A percentile compares a stretch with the other conserved stretches of the same genome.
Conservation (phyloP, 2,113 vertebrate species). For the Apteryx mantelli region DNA sequence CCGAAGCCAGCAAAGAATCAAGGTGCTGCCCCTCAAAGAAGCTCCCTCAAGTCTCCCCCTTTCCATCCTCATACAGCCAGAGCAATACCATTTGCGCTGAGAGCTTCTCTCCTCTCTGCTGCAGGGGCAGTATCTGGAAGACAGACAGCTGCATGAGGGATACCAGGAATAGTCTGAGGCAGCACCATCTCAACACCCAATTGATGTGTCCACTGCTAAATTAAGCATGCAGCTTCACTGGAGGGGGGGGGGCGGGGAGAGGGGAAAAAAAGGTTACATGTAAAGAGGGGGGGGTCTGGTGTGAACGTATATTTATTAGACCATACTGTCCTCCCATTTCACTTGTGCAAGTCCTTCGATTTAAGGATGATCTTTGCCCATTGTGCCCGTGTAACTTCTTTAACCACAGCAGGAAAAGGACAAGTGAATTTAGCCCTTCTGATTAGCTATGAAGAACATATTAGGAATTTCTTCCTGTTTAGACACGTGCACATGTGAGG, state of each 20-base stretch:
- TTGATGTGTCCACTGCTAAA: constrained; percentile 42
- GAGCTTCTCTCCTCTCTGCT: not conserved
- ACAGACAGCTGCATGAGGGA: not conserved
- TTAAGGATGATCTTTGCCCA: not conserved
- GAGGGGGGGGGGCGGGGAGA: not conserved
- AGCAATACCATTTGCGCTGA: not conserved
- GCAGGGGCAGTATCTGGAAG: constrained; percentile 41
- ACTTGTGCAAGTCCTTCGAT: not conserved
- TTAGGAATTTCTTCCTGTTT: not conserved
- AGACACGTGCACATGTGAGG: not conserved
- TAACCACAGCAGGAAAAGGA: not conserved
- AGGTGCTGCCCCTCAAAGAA: not conserved
- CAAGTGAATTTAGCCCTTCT: not conserved
- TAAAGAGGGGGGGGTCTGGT: not conserved
- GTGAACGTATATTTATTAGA: not conserved
- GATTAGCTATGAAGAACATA: not conserved
- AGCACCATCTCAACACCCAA: not conserved
- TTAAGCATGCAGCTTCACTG: not conserved
- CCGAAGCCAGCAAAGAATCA: not conserved
- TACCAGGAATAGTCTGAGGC: constrained; percentile 29
- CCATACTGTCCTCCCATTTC: not conserved
- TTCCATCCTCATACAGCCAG: constrained; percentile 14
- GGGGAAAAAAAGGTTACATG: not conserved
- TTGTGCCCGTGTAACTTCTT: not conserved
- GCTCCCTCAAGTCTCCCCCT: constrained; percentile 18